Conservation (phyloP, 2,797 vertebrate species). For the Lepus oiostolus region DNA sequence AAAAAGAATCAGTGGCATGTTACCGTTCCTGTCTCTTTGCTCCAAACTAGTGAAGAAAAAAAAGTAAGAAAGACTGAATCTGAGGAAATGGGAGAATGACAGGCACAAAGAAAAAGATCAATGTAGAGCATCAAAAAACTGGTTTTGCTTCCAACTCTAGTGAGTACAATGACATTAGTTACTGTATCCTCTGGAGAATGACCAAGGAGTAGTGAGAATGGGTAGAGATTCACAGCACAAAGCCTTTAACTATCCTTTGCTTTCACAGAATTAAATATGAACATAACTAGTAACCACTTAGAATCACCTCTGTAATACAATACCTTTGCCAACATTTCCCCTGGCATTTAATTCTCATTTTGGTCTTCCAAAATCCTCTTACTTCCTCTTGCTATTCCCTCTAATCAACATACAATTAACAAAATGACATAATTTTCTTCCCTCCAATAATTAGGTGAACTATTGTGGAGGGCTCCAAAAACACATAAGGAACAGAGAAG, state of each 20-base stretch:
- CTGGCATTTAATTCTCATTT: slow-evolving; percentile 27
- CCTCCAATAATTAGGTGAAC: slow-evolving; percentile 37
- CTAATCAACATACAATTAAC: slow-evolving; percentile 29
- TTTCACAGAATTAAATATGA: slow-evolving; percentile 59
- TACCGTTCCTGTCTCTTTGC: background rate
- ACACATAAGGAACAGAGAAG: background rate
- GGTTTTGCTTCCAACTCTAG: slow-evolving; percentile 8
- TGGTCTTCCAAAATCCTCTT: background rate
- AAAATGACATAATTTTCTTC: slow-evolving; percentile 23
- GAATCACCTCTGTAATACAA: background rate
- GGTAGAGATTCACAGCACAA: background rate
- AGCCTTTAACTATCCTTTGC: slow-evolving; percentile 7
- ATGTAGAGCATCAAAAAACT: slow-evolving; percentile 37
- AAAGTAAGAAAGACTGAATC: background rate
- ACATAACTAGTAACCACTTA: slow-evolving; percentile 27
- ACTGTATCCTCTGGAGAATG: background rate
- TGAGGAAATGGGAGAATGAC: background rate
- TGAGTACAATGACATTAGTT: background rate
- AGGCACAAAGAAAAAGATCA: slow-evolving; percentile 6
- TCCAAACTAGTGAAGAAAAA: slow-evolving; percentile 13
- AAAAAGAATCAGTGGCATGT: slow-evolving; percentile 35
- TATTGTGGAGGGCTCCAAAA: slow-evolving; percentile 17
- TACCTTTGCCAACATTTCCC: slow-evolving; percentile 21
- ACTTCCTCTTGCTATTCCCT: background rate
- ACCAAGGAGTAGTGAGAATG: background rate